These are phyloP conservation scores for Coluber constrictor DNA, from an alignment of 2,797 vertebrate species.

Conservation along the genomic window DNA sequence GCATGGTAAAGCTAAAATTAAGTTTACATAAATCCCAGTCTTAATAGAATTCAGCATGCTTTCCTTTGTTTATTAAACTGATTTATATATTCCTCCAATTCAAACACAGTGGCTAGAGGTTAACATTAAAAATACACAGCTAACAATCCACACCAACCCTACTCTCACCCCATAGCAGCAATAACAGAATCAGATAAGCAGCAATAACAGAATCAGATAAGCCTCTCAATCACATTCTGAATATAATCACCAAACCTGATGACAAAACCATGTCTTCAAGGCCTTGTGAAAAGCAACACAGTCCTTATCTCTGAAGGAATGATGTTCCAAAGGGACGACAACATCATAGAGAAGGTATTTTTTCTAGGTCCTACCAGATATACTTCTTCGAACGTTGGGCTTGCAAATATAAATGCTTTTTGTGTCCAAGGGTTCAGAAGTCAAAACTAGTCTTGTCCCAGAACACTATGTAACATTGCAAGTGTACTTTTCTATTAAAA, in stretches of 20 bases:
- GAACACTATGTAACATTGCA: not conserved
- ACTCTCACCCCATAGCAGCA: not conserved
- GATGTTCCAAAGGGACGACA: not conserved
- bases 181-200: not conserved
- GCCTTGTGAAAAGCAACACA: not conserved
- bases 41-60: not conserved
- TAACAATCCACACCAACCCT: no score
- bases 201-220: not conserved
- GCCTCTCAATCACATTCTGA: not conserved
- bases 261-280: not conserved
- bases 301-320: not conserved
- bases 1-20: not conserved
- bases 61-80: not conserved
- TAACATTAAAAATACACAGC: no score
- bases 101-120: no score
- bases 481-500: conserved; percentile 4
- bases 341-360: not conserved
- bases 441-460: not conserved
- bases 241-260: not conserved
- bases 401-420: not conserved
- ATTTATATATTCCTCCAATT: no score
- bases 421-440: not conserved
- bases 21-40: not conserved
- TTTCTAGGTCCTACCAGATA: not conserved
- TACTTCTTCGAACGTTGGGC: not conserved